phyloP scores from a whole-genome alignment of 2,113 vertebrate species.

The Muntiacus reevesi region DNA sequence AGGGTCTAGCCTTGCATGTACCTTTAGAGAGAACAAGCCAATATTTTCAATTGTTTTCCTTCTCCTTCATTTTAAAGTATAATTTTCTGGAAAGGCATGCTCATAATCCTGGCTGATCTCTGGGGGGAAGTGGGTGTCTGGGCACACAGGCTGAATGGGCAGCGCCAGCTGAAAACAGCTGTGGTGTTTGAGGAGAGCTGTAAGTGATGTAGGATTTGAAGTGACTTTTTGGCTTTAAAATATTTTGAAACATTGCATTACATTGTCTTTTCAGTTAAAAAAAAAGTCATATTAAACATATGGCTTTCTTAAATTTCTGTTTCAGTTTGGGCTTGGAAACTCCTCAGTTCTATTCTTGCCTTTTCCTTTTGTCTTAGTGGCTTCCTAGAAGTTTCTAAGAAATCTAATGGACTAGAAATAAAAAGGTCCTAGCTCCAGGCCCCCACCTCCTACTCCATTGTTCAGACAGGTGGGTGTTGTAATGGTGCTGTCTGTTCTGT shows the following conservation, averaged over 20 bases:
- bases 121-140: not conserved
- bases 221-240: not conserved
- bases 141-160: not conserved
- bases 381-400: conserved; percentile 43
- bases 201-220: not conserved
- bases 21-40: not conserved
- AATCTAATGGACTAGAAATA: not conserved
- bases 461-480: not conserved
- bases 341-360: not conserved
- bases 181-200: accelerated
- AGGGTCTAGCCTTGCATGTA: not conserved
- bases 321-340: not conserved
- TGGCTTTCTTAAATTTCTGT: not conserved
- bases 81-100: not conserved
- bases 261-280: conserved; percentile 28
- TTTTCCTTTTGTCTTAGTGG: not conserved
- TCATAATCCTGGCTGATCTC: not conserved
- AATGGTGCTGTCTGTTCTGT: accelerated
- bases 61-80: not conserved
- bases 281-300: not conserved
- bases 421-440: not conserved
- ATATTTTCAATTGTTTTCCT: not conserved
- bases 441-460: not conserved
- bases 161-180: not conserved
- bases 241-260: not conserved